Conservation (phyloP, 2,888 invertebrate species). For the Lissocephala sabroskyi region DNA sequence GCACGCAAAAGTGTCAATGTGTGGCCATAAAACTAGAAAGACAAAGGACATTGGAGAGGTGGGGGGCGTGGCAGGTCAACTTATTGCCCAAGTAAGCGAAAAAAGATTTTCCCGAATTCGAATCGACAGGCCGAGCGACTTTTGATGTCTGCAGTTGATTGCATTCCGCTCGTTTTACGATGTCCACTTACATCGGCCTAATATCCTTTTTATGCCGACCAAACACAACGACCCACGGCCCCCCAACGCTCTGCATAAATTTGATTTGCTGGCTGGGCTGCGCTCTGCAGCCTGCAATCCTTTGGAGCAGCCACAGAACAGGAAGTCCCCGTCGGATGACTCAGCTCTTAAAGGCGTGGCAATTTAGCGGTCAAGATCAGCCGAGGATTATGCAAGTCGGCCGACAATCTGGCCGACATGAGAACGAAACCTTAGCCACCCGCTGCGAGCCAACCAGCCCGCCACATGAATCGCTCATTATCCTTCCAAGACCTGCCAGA, state of each 20-base stretch:
- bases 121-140: too few relatives aligned
- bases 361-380: slow-evolving; percentile 19
- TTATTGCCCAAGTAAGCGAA: slow-evolving; percentile 60
- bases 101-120: slow-evolving; percentile 19
- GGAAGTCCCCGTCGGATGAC: too few relatives aligned
- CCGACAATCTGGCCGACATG: slow-evolving; percentile 26
- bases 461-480: slow-evolving; percentile 43
- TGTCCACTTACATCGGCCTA: slow-evolving; percentile 50
- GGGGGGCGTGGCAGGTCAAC: slow-evolving; percentile 11
- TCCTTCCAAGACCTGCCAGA: not conserved
- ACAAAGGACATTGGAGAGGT: not conserved
- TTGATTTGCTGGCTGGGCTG: slow-evolving; percentile 14
- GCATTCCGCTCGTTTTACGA: slow-evolving; percentile 50
- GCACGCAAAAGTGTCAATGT: slow-evolving; percentile 49
- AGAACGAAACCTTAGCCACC: slow-evolving; percentile 21
- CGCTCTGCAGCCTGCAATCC: slow-evolving; percentile 46
- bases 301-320: slow-evolving; percentile 53
- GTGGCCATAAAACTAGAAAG: slow-evolving; percentile 39
- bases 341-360: slow-evolving; percentile 11
- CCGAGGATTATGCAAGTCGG: slow-evolving; percentile 36
- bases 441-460: slow-evolving; percentile 19
- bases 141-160: slow-evolving; percentile 56
- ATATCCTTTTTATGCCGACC: slow-evolving; percentile 45
- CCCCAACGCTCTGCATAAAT: slow-evolving; percentile 44
- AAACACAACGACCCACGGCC: slow-evolving; percentile 12